Conservation (phyloP, 2,113 vertebrate species). For the Chlorocebus sabaeus region DNA sequence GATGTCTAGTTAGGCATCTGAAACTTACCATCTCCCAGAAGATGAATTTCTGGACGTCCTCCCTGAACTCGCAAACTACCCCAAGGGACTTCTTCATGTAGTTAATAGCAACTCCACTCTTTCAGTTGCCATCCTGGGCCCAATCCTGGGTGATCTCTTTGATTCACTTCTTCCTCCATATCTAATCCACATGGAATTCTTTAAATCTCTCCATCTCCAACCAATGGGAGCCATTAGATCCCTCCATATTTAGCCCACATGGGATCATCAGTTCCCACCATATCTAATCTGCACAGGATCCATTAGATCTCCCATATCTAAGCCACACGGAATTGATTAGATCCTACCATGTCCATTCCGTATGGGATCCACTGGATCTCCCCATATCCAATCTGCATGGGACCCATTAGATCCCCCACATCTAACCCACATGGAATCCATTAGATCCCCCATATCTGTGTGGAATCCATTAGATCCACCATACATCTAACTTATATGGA, state of each 20-base stretch:
- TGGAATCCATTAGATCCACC: too few species aligned
- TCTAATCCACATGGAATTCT: neutral
- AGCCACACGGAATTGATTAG: neutral
- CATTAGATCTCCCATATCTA: neutral
- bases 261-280: neutral
- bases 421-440: neutral
- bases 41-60: neutral
- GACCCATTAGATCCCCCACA: too few species aligned
- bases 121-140: neutral
- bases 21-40: neutral
- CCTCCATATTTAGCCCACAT: neutral
- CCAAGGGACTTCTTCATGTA: neutral
- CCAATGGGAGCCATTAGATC: neutral
- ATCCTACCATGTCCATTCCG: neutral
- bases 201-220: neutral
- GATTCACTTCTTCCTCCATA: neutral
- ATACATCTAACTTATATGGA: too few species aligned
- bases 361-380: neutral
- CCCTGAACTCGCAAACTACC: fast-evolving
- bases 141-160: neutral
- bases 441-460: neutral
- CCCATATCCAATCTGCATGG: neutral
- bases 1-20: neutral
- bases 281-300: neutral
- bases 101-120: neutral